A percentile compares a stretch with the other conserved stretches of the same genome.
Conservation (phyloP, 2,797 vertebrate genomes). For the Garrulus glandarius region DNA sequence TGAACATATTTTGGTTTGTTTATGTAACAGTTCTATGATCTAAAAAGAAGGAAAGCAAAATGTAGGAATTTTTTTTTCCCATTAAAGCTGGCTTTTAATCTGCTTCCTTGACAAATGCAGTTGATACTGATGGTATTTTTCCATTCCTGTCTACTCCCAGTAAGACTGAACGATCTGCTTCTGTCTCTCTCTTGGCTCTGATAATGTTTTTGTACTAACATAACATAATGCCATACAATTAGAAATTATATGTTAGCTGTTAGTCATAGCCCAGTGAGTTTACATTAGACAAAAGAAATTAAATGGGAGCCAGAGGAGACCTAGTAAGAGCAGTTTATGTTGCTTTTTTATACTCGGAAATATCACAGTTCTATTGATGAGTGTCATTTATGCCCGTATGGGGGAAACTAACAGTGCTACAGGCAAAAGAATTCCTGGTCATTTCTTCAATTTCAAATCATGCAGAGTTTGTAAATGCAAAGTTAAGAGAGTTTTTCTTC, state of each 20-base stretch:
- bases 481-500: not conserved
- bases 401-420: slow-evolving; percentile 32
- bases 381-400: slow-evolving; percentile 19
- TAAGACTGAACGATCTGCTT: slow-evolving; percentile 44
- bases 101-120: slow-evolving; percentile 47
- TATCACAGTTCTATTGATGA: slow-evolving; percentile 66
- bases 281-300: slow-evolving; percentile 77
- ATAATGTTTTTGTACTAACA: slow-evolving; percentile 70
- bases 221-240: slow-evolving; percentile 72
- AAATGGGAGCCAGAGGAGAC: slow-evolving; percentile 68
- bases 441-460: slow-evolving; percentile 2
- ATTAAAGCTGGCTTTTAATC: slow-evolving; percentile 61
- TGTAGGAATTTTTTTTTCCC: not conserved
- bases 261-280: slow-evolving; percentile 76
- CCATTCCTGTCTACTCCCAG: slow-evolving; percentile 55
- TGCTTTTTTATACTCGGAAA: slow-evolving; percentile 39
- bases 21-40: not conserved
- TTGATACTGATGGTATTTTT: slow-evolving; percentile 57
- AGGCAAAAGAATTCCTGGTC: slow-evolving; percentile 32
- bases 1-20: slow-evolving; percentile 37
- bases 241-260: slow-evolving; percentile 74
- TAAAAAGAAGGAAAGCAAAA: slow-evolving; percentile 15
- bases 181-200: slow-evolving; percentile 62
- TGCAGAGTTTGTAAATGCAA: not conserved
- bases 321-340: slow-evolving; percentile 40